Percentiles rank a stretch among this genome's conserved stretches.
These are phyloP conservation scores for Coranthus polyacanthus DNA, from an alignment of 2,797 vertebrate genomes.

Conservation along the genomic window DNA sequence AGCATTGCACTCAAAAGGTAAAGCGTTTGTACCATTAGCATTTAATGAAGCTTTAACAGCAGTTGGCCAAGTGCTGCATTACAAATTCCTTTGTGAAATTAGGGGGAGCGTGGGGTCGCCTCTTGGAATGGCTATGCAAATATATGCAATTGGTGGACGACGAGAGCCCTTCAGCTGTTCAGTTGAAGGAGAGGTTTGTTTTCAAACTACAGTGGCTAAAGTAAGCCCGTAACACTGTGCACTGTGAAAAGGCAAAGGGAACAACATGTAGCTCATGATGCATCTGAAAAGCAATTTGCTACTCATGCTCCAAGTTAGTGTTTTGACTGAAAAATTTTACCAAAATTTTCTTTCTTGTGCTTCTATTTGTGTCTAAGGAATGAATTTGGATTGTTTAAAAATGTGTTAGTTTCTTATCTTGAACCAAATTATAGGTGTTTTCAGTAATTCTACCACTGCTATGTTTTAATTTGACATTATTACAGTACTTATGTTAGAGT, in stretches of 20 bases:
- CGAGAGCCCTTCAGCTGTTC: conserved; percentile 25
- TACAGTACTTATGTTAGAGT: neutral
- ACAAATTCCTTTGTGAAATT: conserved; percentile 57
- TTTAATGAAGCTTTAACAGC: conserved; percentile 66
- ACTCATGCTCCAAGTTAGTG: too few species aligned
- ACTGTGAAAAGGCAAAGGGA: too few species aligned
- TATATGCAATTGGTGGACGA: conserved; percentile 29
- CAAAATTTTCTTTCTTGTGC: too few species aligned
- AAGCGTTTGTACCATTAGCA: conserved; percentile 67
- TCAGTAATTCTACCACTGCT: neutral
- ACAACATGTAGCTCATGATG: too few species aligned
- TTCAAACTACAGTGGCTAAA: conserved; percentile 5
- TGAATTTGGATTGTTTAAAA: too few species aligned
- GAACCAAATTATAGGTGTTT: neutral
- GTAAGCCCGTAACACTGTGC: neutral
- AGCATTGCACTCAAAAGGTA: conserved; percentile 55
- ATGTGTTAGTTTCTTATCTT: neutral
- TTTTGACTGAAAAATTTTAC: too few species aligned
- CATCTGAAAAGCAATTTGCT: too few species aligned
- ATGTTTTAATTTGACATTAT: neutral
- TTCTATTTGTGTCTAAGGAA: too few species aligned
- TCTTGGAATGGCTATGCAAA: conserved; percentile 52
- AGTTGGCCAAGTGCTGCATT: conserved; percentile 48
- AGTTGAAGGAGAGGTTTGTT: conserved; percentile 14
- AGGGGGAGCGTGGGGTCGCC: conserved; percentile 2